Percentiles rank a stretch among this genome's conserved stretches.
Conservation (phyloP, 2,113 vertebrate genomes). For the Campylomormyrus tamandua region DNA sequence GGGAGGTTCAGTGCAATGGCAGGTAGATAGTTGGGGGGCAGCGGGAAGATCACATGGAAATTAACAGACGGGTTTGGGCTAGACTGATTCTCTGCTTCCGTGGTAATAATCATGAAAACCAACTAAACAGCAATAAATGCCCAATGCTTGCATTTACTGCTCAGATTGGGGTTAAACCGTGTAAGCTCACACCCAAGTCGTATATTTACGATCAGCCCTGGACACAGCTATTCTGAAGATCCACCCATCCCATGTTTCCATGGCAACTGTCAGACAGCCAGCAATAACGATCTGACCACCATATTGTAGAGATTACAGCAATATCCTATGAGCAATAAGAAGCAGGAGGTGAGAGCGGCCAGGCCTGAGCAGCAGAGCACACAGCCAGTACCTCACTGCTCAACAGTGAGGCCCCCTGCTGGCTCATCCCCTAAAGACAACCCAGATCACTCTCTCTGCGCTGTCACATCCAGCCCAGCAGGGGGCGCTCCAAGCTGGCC, state of each 20-base stretch:
- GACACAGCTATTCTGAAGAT: neutral
- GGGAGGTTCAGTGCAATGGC: neutral
- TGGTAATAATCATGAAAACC: neutral
- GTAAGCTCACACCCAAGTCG: neutral
- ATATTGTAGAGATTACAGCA: slow-evolving; percentile 52
- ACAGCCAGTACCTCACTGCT: neutral
- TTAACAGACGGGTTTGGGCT: neutral
- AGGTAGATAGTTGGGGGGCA: neutral
- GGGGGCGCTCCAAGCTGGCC: neutral
- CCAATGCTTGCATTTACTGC: neutral
- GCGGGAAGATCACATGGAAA: neutral
- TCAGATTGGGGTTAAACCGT: neutral
- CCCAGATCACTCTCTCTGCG: neutral
- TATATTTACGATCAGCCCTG: neutral
- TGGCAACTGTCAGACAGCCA: slow-evolving; percentile 15
- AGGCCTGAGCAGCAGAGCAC: neutral
- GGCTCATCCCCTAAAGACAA: neutral
- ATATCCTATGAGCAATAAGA: slow-evolving; percentile 68
- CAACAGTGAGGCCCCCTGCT: neutral
- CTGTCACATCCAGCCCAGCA: neutral
- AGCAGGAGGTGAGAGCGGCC: slow-evolving; percentile 19
- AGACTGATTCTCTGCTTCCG: neutral
- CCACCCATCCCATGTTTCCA: neutral
- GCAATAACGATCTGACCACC: slow-evolving; percentile 60
- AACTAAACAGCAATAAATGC: neutral